phyloP scores from a whole-genome alignment of 2,888 invertebrate genomes.

The Corbicula japonica region DNA sequence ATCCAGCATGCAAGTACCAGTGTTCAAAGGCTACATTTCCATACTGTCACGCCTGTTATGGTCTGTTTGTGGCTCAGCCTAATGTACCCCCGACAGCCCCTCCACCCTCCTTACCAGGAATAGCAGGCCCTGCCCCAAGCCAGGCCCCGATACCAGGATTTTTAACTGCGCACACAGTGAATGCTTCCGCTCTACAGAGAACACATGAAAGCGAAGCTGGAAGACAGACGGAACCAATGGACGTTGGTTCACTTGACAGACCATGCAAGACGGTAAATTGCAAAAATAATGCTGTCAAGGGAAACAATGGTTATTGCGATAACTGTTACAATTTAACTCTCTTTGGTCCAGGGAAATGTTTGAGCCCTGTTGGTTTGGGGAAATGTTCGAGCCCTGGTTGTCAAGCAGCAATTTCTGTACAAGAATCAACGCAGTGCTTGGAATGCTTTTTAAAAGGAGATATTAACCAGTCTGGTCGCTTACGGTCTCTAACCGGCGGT shows the following conservation, averaged over 20 bases:
- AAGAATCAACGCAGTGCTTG: slow-evolving; percentile 34
- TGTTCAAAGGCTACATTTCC: slow-evolving; percentile 60
- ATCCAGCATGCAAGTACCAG: slow-evolving; percentile 27
- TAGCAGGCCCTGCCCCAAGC: background rate
- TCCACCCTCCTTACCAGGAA: slow-evolving; percentile 38
- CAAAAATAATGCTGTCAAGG: slow-evolving; percentile 43
- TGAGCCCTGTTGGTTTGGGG: background rate
- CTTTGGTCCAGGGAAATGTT: slow-evolving; percentile 38
- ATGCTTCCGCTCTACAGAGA: background rate
- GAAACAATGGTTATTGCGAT: slow-evolving; percentile 60
- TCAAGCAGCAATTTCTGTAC: background rate
- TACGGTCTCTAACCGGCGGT: background rate
- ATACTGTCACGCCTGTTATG: slow-evolving; percentile 58
- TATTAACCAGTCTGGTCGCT: background rate
- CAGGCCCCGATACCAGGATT: background rate
- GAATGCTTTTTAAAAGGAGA: slow-evolving; percentile 55
- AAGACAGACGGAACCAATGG: slow-evolving; percentile 24
- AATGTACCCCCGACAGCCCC: slow-evolving; percentile 43
- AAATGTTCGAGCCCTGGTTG: slow-evolving; percentile 44
- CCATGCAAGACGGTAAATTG: slow-evolving; percentile 56
- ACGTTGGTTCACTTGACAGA: slow-evolving; percentile 23
- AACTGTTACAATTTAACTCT: slow-evolving; percentile 50
- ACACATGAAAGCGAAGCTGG: background rate
- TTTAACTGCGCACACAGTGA: background rate
- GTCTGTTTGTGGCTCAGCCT: background rate